Evolutionary conservation across 2,797 vertebrate genomes (phyloP), one percentile per base, ranked within the genome.

Genomic region (Aphelocoma californica): DNA sequence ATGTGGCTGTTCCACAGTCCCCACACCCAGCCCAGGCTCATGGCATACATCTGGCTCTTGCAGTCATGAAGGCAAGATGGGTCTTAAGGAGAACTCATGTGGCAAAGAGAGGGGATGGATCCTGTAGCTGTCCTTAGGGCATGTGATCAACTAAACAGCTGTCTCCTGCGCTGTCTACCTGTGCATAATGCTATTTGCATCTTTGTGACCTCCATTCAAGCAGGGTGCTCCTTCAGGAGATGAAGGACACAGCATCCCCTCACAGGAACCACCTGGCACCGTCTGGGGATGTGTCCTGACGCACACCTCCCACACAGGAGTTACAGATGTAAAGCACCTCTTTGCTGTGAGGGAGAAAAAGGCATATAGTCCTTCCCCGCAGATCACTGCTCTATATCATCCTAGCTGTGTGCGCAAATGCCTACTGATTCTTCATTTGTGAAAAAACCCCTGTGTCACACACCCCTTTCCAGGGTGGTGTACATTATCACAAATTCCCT

Each of bases 1-100:
- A 34, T 0, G 0, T 9, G 5, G 15, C 4, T 67, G 18, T 48
- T 80, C 36, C 0, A 0, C 15, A 16, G 3, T 19, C 6, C 16
- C 6, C 2, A 1, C 32, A 36, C 15, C 17, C 29, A 54, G 38
- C 5, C 36, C 2, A 8, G 20, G 10, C 31, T 56, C 2, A 0
- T 13, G 65, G 32, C 5, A 6, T 4, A 18, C 3, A 8, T 31
- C 18, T 62, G 34, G 8, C 32, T 25, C 29, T 45, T 65, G 29
- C 18, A 10, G 24, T 10, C 4, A 9, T 6, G 28, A 56, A 34
- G 14, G 10, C 18, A 64, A 32, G 25, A 26, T 10, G 53, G 14
- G 38, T 32, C n/a, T 44, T 57, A 14, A 25, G 38, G 42, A 78
- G 5, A 23, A 10, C 4, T 16, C 0, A 10, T 73, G 21, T 21